A percentile compares a stretch with the other conserved stretches of the same genome.
phyloP scores from a whole-genome alignment of 2,888 invertebrate species.

The Leptura quadrifasciata region DNA sequence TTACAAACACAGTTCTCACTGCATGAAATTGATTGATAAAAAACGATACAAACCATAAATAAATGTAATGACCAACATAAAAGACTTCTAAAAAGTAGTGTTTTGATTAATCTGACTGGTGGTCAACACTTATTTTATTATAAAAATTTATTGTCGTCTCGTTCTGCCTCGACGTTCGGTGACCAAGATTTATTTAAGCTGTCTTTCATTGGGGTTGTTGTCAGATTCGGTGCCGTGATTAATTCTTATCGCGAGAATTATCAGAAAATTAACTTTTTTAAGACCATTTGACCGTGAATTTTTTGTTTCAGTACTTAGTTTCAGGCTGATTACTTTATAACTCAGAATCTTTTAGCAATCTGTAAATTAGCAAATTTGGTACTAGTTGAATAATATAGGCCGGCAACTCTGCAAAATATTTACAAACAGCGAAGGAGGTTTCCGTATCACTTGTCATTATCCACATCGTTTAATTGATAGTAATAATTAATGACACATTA shows the following conservation, averaged over 20 bases:
- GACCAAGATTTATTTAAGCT: conserved; percentile 39
- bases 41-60: conserved; percentile 5
- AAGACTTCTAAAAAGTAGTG: conserved; percentile 12
- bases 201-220: conserved; percentile 25
- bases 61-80: conserved; percentile 17
- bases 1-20: background rate
- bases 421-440: no score
- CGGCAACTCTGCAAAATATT: no score
- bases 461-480: no score
- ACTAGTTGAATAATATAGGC: no score
- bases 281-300: background rate
- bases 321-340: background rate
- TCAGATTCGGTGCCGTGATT: conserved; percentile 37
- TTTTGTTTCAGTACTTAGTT: background rate
- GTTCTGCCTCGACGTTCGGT: conserved; percentile 20
- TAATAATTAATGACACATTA: no score
- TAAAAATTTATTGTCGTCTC: conserved; percentile 39
- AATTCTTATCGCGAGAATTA: conserved; percentile 39
- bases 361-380: background rate
- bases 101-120: conserved; percentile 24
- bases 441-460: no score
- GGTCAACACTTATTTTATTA: conserved; percentile 35
- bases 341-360: background rate
- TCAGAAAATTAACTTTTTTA: conserved; percentile 36
- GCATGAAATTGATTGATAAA: conserved; percentile 1